A percentile compares a stretch with the other conserved stretches of the same genome.
Conservation (phyloP, 2,797 vertebrate species). For the Premnoplex brunnescens region DNA sequence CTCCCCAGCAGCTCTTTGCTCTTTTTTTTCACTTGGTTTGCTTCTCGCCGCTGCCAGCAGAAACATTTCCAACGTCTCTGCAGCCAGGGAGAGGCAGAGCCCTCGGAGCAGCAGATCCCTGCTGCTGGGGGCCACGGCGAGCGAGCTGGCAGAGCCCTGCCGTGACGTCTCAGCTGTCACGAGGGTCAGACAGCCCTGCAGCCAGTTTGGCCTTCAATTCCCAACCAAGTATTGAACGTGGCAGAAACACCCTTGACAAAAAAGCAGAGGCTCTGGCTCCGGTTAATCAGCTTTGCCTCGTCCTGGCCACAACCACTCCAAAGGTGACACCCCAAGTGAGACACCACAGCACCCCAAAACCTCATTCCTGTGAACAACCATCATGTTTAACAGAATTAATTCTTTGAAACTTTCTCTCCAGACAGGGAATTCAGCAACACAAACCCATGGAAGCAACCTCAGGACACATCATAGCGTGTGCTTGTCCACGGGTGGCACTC, state of each 20-base stretch:
- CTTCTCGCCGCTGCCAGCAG: neutral
- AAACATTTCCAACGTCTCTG: neutral
- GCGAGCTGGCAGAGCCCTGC: neutral
- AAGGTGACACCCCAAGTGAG: neutral
- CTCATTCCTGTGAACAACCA: accelerated
- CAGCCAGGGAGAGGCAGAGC: neutral
- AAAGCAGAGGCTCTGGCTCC: neutral
- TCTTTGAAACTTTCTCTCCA: neutral
- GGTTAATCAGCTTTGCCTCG: neutral
- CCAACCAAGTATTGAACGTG: neutral
- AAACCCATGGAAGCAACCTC: neutral
- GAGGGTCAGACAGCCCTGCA: neutral
- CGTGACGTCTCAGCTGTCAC: neutral
- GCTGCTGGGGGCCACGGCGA: neutral
- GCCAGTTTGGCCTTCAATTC: neutral
- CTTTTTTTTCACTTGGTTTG: neutral
- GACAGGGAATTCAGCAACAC: neutral
- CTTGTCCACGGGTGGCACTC: accelerated
- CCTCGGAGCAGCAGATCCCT: neutral
- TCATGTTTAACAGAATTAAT: accelerated
- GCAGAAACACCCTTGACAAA: neutral
- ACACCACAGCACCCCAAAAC: neutral
- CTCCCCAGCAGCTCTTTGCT: neutral
- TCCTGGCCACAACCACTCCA: neutral
- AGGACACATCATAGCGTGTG: accelerated